These are phyloP conservation scores for Phenganax marumi DNA, from an alignment of 92 coral and sea anemone species.

Conservation along the genomic window DNA sequence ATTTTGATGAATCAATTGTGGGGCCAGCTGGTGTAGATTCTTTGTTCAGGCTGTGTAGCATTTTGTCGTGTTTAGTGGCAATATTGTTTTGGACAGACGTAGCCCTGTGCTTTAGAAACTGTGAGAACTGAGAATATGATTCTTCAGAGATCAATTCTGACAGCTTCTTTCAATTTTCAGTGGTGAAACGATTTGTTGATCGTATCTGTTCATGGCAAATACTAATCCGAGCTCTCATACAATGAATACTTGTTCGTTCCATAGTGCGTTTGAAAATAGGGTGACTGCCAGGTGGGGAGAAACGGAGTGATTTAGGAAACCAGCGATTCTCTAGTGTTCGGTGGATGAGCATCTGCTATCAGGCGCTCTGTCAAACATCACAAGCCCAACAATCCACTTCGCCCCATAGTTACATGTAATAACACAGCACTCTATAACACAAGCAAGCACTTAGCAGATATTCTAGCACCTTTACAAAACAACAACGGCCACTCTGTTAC, in stretches of 20 bases:
- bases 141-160: conserved; percentile 18
- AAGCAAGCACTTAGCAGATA: too few relatives aligned
- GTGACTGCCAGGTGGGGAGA: conserved; percentile 19
- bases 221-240: conserved; percentile 41
- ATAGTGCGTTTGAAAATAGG: conserved; percentile 33
- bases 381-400: too few relatives aligned
- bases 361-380: too few relatives aligned
- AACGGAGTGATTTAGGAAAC: conserved; percentile 27
- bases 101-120: conserved; percentile 41
- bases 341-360: too few relatives aligned
- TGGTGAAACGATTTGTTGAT: neutral
- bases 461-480: too few relatives aligned
- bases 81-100: conserved; percentile 45
- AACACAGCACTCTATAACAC: too few relatives aligned
- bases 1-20: conserved; percentile 12
- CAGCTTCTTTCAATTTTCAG: neutral
- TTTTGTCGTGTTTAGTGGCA: conserved; percentile 36
- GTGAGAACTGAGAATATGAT: conserved; percentile 17
- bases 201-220: conserved; percentile 46
- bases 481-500: too few relatives aligned
- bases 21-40: neutral
- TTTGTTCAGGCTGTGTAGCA: conserved; percentile 18
- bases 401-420: too few relatives aligned
- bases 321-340: too few relatives aligned
- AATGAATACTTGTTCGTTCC: conserved; percentile 46